Conservation (phyloP, 92 coral and sea anemone species). For the Zoanthus gigantus region DNA sequence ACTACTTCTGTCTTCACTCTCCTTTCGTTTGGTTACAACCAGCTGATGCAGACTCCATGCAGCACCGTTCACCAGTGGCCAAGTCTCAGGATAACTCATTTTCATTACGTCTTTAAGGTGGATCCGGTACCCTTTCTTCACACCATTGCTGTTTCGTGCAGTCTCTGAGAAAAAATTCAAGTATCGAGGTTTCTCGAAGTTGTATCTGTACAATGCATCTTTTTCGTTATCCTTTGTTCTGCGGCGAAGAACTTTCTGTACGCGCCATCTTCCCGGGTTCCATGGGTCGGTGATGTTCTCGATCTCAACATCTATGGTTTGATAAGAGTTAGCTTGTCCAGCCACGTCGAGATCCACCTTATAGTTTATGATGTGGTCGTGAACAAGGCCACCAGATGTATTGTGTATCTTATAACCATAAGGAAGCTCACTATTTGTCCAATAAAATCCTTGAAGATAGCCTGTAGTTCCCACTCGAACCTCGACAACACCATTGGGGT, state of each 20-base stretch:
- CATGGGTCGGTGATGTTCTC: conserved; percentile 62
- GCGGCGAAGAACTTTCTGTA: conserved; percentile 67
- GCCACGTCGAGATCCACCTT: conserved; percentile 58
- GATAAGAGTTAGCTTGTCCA: conserved; percentile 34
- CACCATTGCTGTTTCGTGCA: conserved; percentile 62
- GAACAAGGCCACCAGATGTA: conserved; percentile 68
- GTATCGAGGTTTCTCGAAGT: conserved; percentile 73
- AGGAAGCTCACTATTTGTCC: conserved; percentile 66
- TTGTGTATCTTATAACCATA: conserved; percentile 60
- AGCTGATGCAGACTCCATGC: conserved; percentile 73
- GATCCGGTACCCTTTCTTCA: conserved; percentile 73
- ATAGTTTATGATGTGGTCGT: conserved; percentile 81
- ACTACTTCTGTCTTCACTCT: conserved; percentile 68
- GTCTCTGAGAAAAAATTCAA: conserved; percentile 73
- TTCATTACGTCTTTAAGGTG: conserved; percentile 73
- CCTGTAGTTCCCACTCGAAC: conserved; percentile 64
- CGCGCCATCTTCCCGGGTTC: conserved; percentile 59
- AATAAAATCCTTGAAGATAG: conserved; percentile 56
- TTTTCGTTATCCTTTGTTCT: conserved; percentile 66
- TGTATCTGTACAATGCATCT: conserved; percentile 72
- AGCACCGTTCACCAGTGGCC: conserved; percentile 69
- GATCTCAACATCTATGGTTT: conserved; percentile 26
- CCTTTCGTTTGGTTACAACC: conserved; percentile 79
- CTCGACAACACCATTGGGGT: conserved; percentile 74
- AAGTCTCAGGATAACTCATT: conserved; percentile 74